Evolutionary conservation across 2,888 invertebrate species (phyloP), one percentile per base, ranked within the genome.

Genomic region (Watsonalla binaria): DNA sequence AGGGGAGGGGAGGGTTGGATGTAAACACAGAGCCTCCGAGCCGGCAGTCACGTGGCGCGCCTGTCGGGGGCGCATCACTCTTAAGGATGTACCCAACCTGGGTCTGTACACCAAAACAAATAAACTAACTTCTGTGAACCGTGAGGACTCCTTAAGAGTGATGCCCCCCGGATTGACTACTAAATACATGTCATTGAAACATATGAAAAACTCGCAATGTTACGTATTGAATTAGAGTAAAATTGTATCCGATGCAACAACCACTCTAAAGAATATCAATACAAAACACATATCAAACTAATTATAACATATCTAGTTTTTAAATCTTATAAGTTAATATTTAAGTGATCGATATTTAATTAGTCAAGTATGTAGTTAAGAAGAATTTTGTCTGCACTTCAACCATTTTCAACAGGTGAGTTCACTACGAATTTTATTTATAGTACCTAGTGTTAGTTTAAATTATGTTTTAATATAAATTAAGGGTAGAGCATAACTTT

Each of bases 1-100:
- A 65, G 61, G 65, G 63, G 64, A 63, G 64, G 72, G 62, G 63
- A 66, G 61, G 66, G 75, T 66, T 71, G 74, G 84, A 79, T 86
- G 90, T 90, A 88, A 90, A 90, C 90, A 90, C 83, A 83, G 84
- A 86, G 84, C 76, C 75, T 76, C 72, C 68, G 77, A 69, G 75
- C 81, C 87, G 87, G 86, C 90, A 90, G 90, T 90, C 90, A 90
- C 90, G 89, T 90, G 90, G 87, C 81, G 89, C 83, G 81, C 76
- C 78, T 72, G 86, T 86, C 90, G 86, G 88, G 89, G 86, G 87
- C 86, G 89, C 90, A 89, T 90, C 90, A 90, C 90, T 89, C 84
- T 85, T 86, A 84, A 77, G 86, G 85, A 80, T 74, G 76, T 65
- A 66, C 68, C 72, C 64, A 68, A 63, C 69, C 68, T 67, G 70